These are phyloP conservation scores for Trichopria drosophilae DNA, from an alignment of 2,888 invertebrate species.

Conservation along the genomic window DNA sequence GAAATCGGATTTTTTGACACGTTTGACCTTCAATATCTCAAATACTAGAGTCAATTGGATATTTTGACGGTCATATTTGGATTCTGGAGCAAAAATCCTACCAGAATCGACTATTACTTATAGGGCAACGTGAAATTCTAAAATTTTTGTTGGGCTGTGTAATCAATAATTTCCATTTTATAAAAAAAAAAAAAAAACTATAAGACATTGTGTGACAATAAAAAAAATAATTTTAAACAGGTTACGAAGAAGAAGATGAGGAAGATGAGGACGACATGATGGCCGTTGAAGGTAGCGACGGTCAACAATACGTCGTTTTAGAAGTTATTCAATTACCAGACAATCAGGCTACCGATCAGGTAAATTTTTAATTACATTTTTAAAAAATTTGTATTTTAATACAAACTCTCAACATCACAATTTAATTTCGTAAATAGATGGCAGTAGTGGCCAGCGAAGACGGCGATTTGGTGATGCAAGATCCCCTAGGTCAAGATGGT, in stretches of 20 bases:
- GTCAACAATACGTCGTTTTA: slow-evolving; percentile 85
- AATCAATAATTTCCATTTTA: too few species aligned
- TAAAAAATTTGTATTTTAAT: slow-evolving; percentile 13
- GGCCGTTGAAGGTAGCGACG: slow-evolving; percentile 72
- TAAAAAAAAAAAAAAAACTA: too few species aligned
- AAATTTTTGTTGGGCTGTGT: too few species aligned
- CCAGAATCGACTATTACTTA: too few species aligned
- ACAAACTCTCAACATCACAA: slow-evolving; percentile 10
- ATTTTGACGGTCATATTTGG: too few species aligned
- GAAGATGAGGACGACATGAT: slow-evolving; percentile 67
- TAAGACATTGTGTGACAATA: too few species aligned
- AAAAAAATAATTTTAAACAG: too few species aligned
- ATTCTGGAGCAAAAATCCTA: too few species aligned
- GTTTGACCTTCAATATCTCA: too few species aligned
- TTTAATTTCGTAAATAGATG: slow-evolving; percentile 44
- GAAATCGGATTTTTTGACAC: too few species aligned
- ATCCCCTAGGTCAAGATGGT: slow-evolving; percentile 53
- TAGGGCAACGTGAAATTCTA: too few species aligned
- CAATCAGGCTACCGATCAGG: slow-evolving; percentile 69
- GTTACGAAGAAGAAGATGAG: slow-evolving; percentile 53
- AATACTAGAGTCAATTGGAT: too few species aligned
- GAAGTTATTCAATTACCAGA: slow-evolving; percentile 80
- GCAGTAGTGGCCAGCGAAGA: slow-evolving; percentile 61
- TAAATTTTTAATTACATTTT: slow-evolving; percentile 42
- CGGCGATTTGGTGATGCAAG: slow-evolving; percentile 55